phyloP scores from a whole-genome alignment of 92 coral and sea anemone genomes.

The Chrysogorgia sp. region DNA sequence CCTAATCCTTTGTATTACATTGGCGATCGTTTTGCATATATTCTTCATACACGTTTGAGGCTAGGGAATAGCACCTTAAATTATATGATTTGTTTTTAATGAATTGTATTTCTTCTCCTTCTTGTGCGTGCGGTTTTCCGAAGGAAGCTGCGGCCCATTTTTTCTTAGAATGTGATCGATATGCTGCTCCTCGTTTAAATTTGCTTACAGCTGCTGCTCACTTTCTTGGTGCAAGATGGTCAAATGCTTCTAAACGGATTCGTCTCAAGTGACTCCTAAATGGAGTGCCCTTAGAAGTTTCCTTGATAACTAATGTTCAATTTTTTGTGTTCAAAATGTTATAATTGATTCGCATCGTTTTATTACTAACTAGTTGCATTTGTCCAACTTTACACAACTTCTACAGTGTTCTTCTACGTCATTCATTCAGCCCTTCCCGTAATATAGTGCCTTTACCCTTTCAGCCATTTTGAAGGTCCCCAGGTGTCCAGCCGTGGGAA shows the following conservation, averaged over 20 bases:
- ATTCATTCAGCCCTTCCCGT: too few relatives aligned
- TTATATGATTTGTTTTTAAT: neutral
- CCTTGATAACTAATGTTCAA: neutral
- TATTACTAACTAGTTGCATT: too few relatives aligned
- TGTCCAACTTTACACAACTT: too few relatives aligned
- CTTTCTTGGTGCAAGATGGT: slow-evolving; percentile 14
- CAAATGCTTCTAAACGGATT: neutral
- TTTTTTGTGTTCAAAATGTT: slow-evolving; percentile 4
- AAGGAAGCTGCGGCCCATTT: neutral
- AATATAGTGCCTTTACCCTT: too few relatives aligned
- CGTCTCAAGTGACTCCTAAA: slow-evolving; percentile 1
- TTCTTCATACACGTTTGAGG: slow-evolving; percentile 8
- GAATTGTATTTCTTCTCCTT: slow-evolving; percentile 12
- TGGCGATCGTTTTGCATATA: slow-evolving; percentile 1
- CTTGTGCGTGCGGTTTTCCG: slow-evolving; percentile 4
- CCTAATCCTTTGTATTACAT: neutral
- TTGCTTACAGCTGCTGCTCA: slow-evolving; percentile 11
- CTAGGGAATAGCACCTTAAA: slow-evolving; percentile 1
- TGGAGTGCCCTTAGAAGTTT: neutral
- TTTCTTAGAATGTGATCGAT: slow-evolving; percentile 7
- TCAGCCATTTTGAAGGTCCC: too few relatives aligned
- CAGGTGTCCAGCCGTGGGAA: too few relatives aligned
- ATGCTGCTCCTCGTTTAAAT: neutral
- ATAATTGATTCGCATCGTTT: slow-evolving; percentile 18
- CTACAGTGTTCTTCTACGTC: too few relatives aligned